Percentiles rank a stretch among this genome's conserved stretches.
phyloP scores from a whole-genome alignment of 2,113 vertebrate genomes.

The Cnemophilus loriae region DNA sequence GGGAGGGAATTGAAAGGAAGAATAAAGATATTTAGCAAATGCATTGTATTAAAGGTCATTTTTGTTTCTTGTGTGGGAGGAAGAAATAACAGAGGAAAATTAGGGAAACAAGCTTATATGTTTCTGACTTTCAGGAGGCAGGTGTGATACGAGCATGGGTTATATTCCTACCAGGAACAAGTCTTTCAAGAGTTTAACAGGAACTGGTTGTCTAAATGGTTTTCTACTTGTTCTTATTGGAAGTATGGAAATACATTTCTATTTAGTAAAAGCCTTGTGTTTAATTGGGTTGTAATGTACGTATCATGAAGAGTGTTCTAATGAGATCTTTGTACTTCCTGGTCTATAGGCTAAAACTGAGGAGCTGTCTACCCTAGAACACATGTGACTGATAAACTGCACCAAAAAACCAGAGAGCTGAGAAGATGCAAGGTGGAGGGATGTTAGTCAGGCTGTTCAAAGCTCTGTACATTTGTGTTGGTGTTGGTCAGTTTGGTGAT shows the following conservation, averaged over 20 bases:
- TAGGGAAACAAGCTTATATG: neutral
- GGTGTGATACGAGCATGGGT: neutral
- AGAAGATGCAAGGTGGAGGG: neutral
- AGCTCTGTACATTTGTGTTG: neutral
- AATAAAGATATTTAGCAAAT: slow-evolving; percentile 1
- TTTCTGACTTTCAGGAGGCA: neutral
- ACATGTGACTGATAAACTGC: neutral
- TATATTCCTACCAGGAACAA: neutral
- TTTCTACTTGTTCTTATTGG: neutral
- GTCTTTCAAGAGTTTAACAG: neutral
- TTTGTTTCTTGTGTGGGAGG: neutral
- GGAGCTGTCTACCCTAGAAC: neutral
- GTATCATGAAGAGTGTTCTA: neutral
- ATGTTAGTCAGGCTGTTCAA: neutral
- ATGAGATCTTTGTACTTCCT: neutral
- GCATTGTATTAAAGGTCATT: neutral
- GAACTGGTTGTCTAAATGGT: neutral
- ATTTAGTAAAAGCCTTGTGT: neutral
- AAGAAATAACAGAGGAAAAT: neutral
- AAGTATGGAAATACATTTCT: neutral
- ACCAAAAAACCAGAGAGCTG: neutral
- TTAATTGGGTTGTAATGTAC: neutral
- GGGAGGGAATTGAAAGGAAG: neutral
- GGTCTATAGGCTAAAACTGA: neutral
- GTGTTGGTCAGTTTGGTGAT: neutral